Base-by-base conservation (phyloP, 2,797 vertebrate genomes). In the Falco novaeseelandiae region DNA sequence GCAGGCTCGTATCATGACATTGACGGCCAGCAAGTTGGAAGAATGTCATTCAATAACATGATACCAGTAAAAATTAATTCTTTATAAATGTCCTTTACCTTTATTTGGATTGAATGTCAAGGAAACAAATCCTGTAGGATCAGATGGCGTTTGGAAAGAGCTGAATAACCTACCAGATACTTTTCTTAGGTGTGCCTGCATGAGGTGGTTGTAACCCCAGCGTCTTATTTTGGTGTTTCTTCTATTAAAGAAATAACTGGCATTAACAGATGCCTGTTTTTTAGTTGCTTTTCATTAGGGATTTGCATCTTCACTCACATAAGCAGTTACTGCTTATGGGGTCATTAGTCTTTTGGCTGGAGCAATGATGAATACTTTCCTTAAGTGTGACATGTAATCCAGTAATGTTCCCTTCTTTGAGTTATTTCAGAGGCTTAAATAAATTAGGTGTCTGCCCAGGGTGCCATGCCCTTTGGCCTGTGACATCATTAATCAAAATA, bases 371-470 rank as follows among this genome's bases (percentile, higher is more conserved):
- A 98, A 99, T 99, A 98, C 98, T 98, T 98, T 98, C 98, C 98
- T 98, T 93, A 97, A 98, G 98, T 98, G 98, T 98, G 98, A 98
- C 98, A 97, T 97, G 97, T 98, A 98, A 98, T 99, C 99, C 98
- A 97, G 98, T 98, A 98, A 98, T 98, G 98, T 98, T 98, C 98
- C 98, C 98, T 98, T 98, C 96, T 97, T 98, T 98, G 98, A 98
- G 98, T 98, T 98, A 97, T 98, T 98, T 97, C 98, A 98, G 98
- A 99, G 99, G 98, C 98, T 99, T 99, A 99, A 99, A 99, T 99
- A 99, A 99, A 99, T 99, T 99, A 99, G 99, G 98, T 98, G 98
- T 99, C 99, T 98, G 99, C 99, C 99, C 98, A 98, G 99, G 99
- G 99, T 99, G 98, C 97, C 92, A 78, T 93, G 98, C 98, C 99